Evolutionary conservation across 2,888 invertebrate species (phyloP).

Genomic region (Drosophila parthenogenetica): DNA sequence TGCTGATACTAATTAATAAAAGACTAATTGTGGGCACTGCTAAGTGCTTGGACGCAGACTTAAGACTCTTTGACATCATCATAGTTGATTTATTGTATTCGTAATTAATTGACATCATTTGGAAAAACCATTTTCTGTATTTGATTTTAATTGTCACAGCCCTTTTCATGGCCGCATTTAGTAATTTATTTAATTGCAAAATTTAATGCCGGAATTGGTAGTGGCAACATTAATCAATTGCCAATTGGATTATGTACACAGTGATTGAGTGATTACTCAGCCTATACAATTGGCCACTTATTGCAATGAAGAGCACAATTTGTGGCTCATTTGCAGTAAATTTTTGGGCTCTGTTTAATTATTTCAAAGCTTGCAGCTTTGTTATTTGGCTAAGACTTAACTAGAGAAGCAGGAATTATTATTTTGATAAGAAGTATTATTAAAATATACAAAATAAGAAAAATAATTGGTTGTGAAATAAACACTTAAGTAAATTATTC

Average conservation of each 20-base stretch:
- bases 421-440: no score
- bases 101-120: slow-evolving; percentile 48
- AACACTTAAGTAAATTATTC: no score
- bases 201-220: slow-evolving; percentile 34
- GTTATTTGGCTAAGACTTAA: slow-evolving; percentile 22
- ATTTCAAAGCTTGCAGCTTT: background rate
- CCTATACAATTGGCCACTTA: slow-evolving; percentile 44
- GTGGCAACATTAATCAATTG: slow-evolving; percentile 63
- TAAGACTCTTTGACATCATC: slow-evolving; percentile 34
- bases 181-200: slow-evolving; percentile 59
- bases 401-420: background rate
- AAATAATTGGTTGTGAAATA: no score
- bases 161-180: slow-evolving; percentile 24
- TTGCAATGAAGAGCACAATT: slow-evolving; percentile 17
- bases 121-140: slow-evolving; percentile 28
- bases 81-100: slow-evolving; percentile 48
- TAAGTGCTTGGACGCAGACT: slow-evolving; percentile 25
- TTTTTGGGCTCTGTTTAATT: slow-evolving; percentile 15
- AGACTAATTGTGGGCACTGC: slow-evolving; percentile 37
- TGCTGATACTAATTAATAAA: slow-evolving; percentile 27
- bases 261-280: slow-evolving; percentile 26
- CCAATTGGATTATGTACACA: slow-evolving; percentile 33
- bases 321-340: slow-evolving; percentile 13
- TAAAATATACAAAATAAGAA: no score
- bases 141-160: slow-evolving; percentile 36